A percentile compares a stretch with the other conserved stretches of the same genome.
Evolutionary conservation across 2,888 invertebrate genomes (phyloP).

Genomic region (Torymus aiolomorphi): DNA sequence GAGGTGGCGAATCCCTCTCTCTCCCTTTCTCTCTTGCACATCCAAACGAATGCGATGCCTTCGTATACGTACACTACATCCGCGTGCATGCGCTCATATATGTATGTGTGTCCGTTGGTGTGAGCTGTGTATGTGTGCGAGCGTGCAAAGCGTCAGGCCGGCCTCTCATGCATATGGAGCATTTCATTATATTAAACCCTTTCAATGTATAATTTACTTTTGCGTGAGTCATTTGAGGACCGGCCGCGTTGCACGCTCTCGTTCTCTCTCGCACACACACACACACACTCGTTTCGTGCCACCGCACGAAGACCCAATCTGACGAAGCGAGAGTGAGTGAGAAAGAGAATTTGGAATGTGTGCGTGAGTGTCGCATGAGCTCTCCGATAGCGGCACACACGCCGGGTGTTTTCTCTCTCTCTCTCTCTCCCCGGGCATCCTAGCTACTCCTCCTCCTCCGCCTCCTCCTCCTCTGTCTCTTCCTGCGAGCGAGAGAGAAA

Average conservation of each 20-base stretch:
- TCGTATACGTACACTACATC: neutral
- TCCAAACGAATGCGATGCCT: neutral
- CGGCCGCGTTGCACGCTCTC: slow-evolving; percentile 61
- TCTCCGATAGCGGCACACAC: slow-evolving; percentile 35
- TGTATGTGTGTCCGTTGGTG: neutral
- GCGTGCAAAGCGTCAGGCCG: slow-evolving; percentile 60
- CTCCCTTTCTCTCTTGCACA: neutral
- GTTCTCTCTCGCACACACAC: neutral
- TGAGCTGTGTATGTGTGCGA: slow-evolving; percentile 9
- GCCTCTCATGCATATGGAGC: slow-evolving; percentile 81
- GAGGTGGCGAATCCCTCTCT: slow-evolving; percentile 37
- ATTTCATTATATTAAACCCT: slow-evolving; percentile 82
- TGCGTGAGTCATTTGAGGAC: slow-evolving; percentile 80
- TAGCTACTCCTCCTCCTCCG: slow-evolving; percentile 36
- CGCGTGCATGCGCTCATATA: no score
- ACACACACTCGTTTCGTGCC: neutral
- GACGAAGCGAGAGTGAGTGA: slow-evolving; percentile 51
- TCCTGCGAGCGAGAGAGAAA: slow-evolving; percentile 33
- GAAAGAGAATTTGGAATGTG: slow-evolving; percentile 57
- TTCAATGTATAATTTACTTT: slow-evolving; percentile 83
- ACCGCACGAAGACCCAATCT: neutral
- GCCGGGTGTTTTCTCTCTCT: slow-evolving; percentile 42
- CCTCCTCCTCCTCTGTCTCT: slow-evolving; percentile 38
- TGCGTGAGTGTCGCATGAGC: slow-evolving; percentile 21
- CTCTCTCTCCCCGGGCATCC: slow-evolving; percentile 3